phyloP scores from a whole-genome alignment of 1,140 invertebrate genomes.

The Daktulosphaira vitifoliae region DNA sequence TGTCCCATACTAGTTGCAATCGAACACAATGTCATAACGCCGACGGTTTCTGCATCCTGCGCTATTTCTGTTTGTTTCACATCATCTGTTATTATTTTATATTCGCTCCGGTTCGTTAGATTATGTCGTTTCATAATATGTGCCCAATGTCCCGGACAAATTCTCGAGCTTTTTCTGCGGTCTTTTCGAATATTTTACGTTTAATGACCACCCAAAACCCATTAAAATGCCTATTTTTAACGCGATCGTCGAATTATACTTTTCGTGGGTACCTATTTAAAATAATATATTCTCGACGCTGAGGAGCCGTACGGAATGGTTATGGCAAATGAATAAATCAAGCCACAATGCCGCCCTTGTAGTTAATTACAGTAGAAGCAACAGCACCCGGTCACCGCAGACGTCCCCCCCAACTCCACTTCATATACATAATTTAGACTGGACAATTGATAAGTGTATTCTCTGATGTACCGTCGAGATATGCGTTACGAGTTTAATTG shows the following conservation, averaged over 20 bases:
- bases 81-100: too few species aligned
- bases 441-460: too few species aligned
- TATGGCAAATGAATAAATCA: slow-evolving; percentile 23
- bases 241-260: neutral
- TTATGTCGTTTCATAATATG: neutral
- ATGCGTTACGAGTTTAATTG: too few species aligned
- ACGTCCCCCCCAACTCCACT: too few species aligned
- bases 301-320: neutral
- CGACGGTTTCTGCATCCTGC: too few species aligned
- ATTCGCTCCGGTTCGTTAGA: neutral
- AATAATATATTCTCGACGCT: slow-evolving; percentile 3
- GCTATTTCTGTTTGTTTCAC: too few species aligned
- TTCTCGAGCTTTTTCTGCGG: neutral
- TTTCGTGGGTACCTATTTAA: slow-evolving; percentile 10
- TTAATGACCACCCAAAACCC: slow-evolving; percentile 7
- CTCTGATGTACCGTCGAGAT: too few species aligned
- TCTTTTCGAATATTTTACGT: slow-evolving; percentile 2
- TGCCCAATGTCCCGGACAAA: neutral
- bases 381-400: too few species aligned
- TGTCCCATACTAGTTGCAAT: too few species aligned
- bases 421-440: too few species aligned
- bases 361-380: neutral
- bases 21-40: too few species aligned
- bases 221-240: slow-evolving; percentile 22
- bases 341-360: neutral